phyloP scores from a whole-genome alignment of 2,113 vertebrate genomes.

The Melozone crissalis region DNA sequence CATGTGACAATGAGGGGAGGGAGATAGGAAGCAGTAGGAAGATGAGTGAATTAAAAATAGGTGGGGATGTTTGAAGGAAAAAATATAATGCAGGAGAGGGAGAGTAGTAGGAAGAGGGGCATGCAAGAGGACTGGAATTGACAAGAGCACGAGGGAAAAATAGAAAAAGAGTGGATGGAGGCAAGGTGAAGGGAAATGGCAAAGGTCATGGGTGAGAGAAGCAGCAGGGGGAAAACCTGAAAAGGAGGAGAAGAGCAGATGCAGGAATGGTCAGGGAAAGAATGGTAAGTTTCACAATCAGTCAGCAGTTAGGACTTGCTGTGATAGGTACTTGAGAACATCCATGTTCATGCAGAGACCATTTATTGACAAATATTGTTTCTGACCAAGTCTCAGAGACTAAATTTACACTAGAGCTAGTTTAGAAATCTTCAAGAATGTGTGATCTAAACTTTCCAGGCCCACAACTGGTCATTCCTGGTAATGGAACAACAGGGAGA shows the following conservation, averaged over 20 bases:
- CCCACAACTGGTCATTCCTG: background rate
- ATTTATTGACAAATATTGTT: background rate
- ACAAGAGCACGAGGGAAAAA: background rate
- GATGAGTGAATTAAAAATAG: background rate
- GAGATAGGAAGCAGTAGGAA: background rate
- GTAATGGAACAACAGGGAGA: background rate
- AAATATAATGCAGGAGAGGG: background rate
- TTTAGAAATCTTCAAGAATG: background rate
- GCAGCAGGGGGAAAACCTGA: background rate
- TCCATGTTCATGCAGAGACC: constrained; percentile 2
- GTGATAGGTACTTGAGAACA: background rate
- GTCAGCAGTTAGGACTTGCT: background rate
- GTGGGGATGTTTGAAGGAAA: background rate
- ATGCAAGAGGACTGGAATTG: background rate
- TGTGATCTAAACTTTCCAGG: background rate
- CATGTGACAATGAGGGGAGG: background rate
- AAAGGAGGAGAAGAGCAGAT: background rate
- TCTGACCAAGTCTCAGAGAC: background rate
- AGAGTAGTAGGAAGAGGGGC: background rate
- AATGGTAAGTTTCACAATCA: background rate
- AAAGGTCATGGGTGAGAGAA: background rate
- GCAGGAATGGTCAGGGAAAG: background rate
- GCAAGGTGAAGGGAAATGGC: background rate
- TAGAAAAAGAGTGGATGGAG: background rate
- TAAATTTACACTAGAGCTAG: background rate